Evolutionary conservation across 2,888 invertebrate genomes (phyloP).

Genomic region (Eupelmus urozonus): DNA sequence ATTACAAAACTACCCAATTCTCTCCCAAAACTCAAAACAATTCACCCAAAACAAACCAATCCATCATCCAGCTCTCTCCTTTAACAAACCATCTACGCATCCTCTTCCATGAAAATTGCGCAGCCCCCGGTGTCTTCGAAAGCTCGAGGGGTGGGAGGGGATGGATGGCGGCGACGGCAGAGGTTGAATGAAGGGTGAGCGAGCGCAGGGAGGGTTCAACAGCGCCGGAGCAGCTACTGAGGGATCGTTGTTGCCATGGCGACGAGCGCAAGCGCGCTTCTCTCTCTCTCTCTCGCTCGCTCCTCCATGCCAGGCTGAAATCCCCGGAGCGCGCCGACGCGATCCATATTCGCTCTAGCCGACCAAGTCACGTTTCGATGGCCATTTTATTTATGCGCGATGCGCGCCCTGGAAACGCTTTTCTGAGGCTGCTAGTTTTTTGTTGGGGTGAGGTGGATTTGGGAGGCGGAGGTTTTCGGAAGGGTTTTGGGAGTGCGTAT

Average conservation of each 20-base stretch:
- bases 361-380: conserved; percentile 72
- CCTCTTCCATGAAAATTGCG: conserved; percentile 6
- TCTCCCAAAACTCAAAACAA: too few species aligned
- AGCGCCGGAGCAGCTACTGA: conserved; percentile 70
- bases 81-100: too few species aligned
- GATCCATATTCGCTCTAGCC: conserved; percentile 47
- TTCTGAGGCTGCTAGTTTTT: too few species aligned
- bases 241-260: conserved; percentile 77
- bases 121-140: conserved; percentile 29
- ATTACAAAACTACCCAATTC: too few species aligned
- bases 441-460: too few species aligned
- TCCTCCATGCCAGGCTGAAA: not conserved
- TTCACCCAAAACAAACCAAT: too few species aligned
- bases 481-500: too few species aligned
- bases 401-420: not conserved
- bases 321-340: not conserved
- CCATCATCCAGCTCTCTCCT: too few species aligned
- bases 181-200: conserved; percentile 45
- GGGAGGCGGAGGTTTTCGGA: too few species aligned
- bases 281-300: conserved; percentile 63
- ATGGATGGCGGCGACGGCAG: conserved; percentile 1
- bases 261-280: conserved; percentile 66
- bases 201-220: conserved; percentile 21
- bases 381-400: conserved; percentile 70
- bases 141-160: not conserved